phyloP scores from a whole-genome alignment of 1,140 invertebrate genomes.

The Brachionus rotundiformis region DNA sequence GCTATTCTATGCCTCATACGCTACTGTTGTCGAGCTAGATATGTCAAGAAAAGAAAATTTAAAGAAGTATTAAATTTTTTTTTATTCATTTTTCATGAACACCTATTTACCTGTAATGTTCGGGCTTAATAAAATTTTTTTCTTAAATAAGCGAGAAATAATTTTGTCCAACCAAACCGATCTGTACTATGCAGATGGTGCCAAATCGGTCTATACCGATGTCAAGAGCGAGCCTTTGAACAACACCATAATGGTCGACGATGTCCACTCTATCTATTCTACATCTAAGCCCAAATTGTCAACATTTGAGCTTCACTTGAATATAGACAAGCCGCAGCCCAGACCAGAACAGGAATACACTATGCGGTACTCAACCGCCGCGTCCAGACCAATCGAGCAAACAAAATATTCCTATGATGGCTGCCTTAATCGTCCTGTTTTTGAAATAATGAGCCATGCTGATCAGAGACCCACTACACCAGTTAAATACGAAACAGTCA shows the following conservation, averaged over 20 bases:
- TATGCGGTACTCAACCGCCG: constrained; percentile 16
- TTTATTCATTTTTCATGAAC: background rate
- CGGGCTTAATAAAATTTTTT: constrained; percentile 37
- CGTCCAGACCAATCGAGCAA: background rate
- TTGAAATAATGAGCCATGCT: constrained; percentile 50
- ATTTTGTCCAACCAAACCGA: constrained; percentile 28
- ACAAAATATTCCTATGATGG: constrained; percentile 10
- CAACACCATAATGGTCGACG: constrained; percentile 44
- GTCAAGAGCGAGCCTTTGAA: background rate
- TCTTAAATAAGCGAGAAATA: constrained; percentile 42
- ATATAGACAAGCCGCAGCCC: background rate
- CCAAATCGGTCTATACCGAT: background rate
- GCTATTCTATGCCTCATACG: constrained; percentile 46
- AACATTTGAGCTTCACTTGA: constrained; percentile 20
- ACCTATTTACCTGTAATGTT: constrained; percentile 34
- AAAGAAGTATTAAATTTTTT: constrained; percentile 31
- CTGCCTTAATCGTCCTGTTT: background rate
- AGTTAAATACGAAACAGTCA: constrained; percentile 17
- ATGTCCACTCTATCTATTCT: constrained; percentile 31
- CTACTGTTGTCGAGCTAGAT: constrained; percentile 48
- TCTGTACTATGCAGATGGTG: background rate
- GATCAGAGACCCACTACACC: constrained; percentile 38
- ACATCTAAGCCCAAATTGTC: constrained; percentile 17
- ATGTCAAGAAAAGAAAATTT: constrained; percentile 42
- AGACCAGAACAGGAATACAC: constrained; percentile 4